Base-by-base conservation (phyloP, 2,113 vertebrate genomes). In the Solea solea region DNA sequence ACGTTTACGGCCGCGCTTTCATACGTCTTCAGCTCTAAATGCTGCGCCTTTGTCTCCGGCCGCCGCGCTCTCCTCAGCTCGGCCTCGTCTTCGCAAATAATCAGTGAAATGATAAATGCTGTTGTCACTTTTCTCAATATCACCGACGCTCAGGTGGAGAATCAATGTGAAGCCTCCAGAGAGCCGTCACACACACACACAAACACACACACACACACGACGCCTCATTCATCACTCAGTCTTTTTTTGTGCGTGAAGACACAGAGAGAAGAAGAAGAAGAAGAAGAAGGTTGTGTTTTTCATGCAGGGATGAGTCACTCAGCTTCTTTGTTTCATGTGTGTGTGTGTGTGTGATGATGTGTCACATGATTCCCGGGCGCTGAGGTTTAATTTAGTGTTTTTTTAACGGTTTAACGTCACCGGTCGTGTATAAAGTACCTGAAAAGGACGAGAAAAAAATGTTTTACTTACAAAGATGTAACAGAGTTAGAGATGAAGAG, bases 41-140 rank as follows among this genome's bases (percentile, higher is more conserved):
- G 3, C 34, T 4, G 34, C 5, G 34, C 5, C 5, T 34, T 34
- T 34, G 34, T 34, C 34, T 34, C 34, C 34, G 34, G 3, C 5
- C 34, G 3, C 34, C 34, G 3, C 2, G 34, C 5, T 34, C 3
- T 34, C 34, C 34, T 34, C 51, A 52, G 40, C 52, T 61, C 58
- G 46, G 76, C 16, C 64, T 44, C 34, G 73, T 77, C 73, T 46
- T 21, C 60, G 72, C 72, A 73, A 3, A 34, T 34, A 76, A 83
- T 41, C 60, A 15, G 73, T 0, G 42, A 70, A 63, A 78, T 71
- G 83, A 88, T 83, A 64, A 79, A 88, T 78, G 80, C 57, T 85
- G 83, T 74, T 83, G 85, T 84, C 85, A 80, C 54, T 34, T 34
- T 71, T 71, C 77, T 15, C 75, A 50, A 70, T 67, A 63, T 74